Evolutionary conservation across 2,113 vertebrate species (phyloP).

Genomic region (Miniopterus natalensis): DNA sequence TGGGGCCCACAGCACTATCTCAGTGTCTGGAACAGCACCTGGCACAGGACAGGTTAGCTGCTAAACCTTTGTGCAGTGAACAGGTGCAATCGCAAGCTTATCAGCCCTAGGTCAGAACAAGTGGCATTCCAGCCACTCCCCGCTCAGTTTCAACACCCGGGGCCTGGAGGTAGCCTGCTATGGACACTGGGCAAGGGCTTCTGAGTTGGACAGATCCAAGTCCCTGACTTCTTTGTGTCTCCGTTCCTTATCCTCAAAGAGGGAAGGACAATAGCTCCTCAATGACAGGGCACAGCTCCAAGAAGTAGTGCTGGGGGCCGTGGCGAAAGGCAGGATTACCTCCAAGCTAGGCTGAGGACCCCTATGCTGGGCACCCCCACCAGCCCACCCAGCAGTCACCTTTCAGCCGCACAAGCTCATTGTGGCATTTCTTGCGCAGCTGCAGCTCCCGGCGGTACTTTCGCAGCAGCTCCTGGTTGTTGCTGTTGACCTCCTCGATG

Average conservation of each 20-base stretch:
- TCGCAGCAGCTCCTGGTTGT: slow-evolving; percentile 95
- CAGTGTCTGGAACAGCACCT: not conserved
- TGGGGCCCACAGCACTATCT: fast-evolving
- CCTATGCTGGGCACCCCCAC: fast-evolving
- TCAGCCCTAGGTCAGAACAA: not conserved
- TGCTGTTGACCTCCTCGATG: slow-evolving; percentile 93
- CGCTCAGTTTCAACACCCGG: not conserved
- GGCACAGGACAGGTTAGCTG: not conserved
- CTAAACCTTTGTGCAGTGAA: not conserved
- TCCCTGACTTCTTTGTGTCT: not conserved
- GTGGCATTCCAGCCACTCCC: not conserved
- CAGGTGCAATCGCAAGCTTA: not conserved
- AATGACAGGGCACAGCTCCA: not conserved
- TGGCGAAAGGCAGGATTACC: not conserved
- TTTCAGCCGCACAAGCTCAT: slow-evolving; percentile 96
- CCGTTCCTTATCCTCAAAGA: not conserved
- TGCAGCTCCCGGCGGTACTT: slow-evolving; percentile 98
- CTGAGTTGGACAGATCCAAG: not conserved
- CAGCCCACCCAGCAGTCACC: slow-evolving; percentile 82
- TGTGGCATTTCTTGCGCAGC: slow-evolving; percentile 98
- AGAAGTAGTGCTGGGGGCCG: not conserved
- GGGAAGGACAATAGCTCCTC: fast-evolving
- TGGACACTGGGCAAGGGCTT: not conserved
- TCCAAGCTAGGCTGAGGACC: fast-evolving
- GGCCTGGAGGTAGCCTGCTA: not conserved